Conservation (phyloP, 2,113 vertebrate genomes). For the Anguilla rostrata region DNA sequence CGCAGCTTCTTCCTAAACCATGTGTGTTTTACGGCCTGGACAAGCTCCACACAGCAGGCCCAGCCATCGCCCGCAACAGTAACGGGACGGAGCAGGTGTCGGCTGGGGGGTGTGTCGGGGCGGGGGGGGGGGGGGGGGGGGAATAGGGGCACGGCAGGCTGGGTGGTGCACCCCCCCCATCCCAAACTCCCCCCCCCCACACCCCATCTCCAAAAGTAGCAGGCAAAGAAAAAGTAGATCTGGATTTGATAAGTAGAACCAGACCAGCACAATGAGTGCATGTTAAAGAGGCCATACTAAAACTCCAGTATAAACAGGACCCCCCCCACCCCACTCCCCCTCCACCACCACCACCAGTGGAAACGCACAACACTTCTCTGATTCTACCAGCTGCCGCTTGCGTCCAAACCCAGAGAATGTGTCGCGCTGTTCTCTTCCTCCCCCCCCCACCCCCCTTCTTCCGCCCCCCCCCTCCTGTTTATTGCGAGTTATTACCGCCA, state of each 20-base stretch:
- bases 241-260: slow-evolving; percentile 84
- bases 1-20: background rate
- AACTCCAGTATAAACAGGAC: slow-evolving; percentile 62
- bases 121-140: too few species aligned
- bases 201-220: background rate
- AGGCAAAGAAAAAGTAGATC: slow-evolving; percentile 69
- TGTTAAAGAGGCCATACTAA: slow-evolving; percentile 69
- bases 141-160: too few species aligned
- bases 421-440: background rate
- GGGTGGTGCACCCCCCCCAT: too few species aligned
- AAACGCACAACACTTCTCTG: slow-evolving; percentile 9
- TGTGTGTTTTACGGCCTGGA: background rate
- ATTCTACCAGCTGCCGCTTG: background rate
- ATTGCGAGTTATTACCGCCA: background rate
- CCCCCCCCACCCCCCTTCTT: background rate
- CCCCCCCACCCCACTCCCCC: slow-evolving; percentile 25
- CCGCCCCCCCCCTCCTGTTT: background rate
- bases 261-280: slow-evolving; percentile 61
- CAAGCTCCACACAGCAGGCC: background rate
- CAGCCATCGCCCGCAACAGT: too few species aligned
- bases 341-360: slow-evolving; percentile 36
- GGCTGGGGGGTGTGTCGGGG: too few species aligned
- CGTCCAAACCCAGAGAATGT: background rate
- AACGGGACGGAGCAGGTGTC: too few species aligned
- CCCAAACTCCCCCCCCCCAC: too few species aligned